Evolutionary conservation across 2,113 vertebrate species (phyloP), one percentile per base, ranked within the genome.

Genomic region (Oriolus oriolus): DNA sequence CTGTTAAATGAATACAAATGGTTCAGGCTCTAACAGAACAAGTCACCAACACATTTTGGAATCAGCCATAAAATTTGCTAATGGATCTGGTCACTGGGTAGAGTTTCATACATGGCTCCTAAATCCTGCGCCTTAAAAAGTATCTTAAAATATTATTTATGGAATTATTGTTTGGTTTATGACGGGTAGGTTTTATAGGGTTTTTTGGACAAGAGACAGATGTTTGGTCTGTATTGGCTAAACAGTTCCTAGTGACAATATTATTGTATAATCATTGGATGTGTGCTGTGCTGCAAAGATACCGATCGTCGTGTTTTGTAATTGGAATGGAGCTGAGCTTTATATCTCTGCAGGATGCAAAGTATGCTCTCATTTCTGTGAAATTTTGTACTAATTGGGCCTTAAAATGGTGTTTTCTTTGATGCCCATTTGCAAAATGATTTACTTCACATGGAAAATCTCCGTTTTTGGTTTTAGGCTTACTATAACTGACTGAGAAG

Each of bases 331-430:
- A 88, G 69, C 24, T 90, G 70, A 91, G 49, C 31, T 95, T 96
- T 89, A 39, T 82, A 63, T 89, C 91, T 94, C 96, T 89, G 74
- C 81, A 93, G 91, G 89, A 94, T 61, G 69, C 89, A 94, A 95
- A 95, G 57, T 82, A 64, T 84, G 33, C 20, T 73, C 69, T 92
- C 64, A 73, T 89, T 89, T 87, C 80, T 71, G 69, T 53, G 31
- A 95, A 92, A 68, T 90, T 87, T 91, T 89, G 2, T 76, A 65
- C 87, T 95, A 94, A 96, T 84, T 92, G 41, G 56, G 49, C 9
- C 50, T 92, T 95, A 61, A 93, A 91, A 64, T 1, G 1, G 16
- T 69, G 14, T 41, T 75, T 66, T 75, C 65, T 87, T 91, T 84
- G 69, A 89, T 92, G 37, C 5, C n/a, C 53, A 49, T 68, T 93